Conservation (phyloP, 2,888 invertebrate genomes). For the Tenthredo scrophulariae region DNA sequence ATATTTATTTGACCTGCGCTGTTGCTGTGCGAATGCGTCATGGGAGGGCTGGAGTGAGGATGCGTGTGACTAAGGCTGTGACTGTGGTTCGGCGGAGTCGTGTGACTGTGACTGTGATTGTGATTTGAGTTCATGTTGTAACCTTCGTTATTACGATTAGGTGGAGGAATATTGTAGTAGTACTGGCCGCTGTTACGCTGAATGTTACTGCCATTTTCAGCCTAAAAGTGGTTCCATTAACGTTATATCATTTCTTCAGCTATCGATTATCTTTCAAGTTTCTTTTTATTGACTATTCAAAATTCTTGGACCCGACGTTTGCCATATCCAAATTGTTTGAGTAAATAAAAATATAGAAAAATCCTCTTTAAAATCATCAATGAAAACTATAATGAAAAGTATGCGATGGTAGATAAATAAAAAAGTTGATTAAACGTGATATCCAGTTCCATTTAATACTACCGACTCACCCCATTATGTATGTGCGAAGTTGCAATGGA, state of each 20-base stretch:
- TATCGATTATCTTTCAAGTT: neutral
- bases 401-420: constrained; percentile 36
- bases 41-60: constrained; percentile 73
- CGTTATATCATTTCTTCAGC: constrained; percentile 32
- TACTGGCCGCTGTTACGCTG: constrained; percentile 80
- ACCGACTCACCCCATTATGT: constrained; percentile 79
- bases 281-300: constrained; percentile 12
- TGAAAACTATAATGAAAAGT: neutral
- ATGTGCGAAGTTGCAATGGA: constrained; percentile 78
- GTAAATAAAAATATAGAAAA: constrained; percentile 43
- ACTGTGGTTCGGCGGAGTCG: constrained; percentile 68
- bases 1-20: constrained; percentile 74
- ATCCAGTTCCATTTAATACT: neutral
- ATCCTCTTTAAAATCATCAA: neutral
- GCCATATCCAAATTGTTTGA: constrained; percentile 50
- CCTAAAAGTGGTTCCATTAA: constrained; percentile 61
- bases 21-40: constrained; percentile 75
- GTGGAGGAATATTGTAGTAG: constrained; percentile 79
- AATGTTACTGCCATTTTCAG: constrained; percentile 79
- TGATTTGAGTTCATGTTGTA: constrained; percentile 71
- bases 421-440: neutral
- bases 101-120: constrained; percentile 69
- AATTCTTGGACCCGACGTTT: constrained; percentile 37
- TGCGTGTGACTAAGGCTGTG: constrained; percentile 75
- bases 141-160: constrained; percentile 69